phyloP scores from a whole-genome alignment of 64 coral and sea anemone species.

The Hydrozoanthus tunicans region DNA sequence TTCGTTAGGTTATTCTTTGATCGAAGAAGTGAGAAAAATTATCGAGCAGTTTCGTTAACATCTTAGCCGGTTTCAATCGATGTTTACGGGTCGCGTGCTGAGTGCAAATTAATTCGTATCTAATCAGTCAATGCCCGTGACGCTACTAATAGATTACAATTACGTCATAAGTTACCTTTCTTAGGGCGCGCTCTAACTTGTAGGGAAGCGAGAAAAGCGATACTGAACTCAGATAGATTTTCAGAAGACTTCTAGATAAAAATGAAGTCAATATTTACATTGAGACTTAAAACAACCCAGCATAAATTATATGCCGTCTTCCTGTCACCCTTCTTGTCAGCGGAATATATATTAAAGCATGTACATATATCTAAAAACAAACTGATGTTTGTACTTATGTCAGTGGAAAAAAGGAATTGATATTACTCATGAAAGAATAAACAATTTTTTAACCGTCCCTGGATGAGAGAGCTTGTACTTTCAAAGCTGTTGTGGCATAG shows the following conservation, averaged over 20 bases:
- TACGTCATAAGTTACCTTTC: background rate
- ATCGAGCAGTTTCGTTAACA: slow-evolving; percentile 20
- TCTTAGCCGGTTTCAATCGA: slow-evolving; percentile 27
- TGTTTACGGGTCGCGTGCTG: slow-evolving; percentile 61
- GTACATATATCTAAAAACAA: no score
- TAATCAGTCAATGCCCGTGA: slow-evolving; percentile 41
- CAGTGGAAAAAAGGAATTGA: no score
- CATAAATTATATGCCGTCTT: background rate
- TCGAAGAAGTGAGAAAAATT: slow-evolving; percentile 7
- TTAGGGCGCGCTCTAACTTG: slow-evolving; percentile 16
- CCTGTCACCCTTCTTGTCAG: background rate
- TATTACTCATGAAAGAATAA: no score
- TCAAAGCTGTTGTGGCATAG: background rate
- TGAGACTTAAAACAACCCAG: background rate
- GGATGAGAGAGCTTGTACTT: no score
- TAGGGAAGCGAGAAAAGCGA: background rate
- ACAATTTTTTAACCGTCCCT: no score
- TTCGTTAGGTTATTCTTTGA: background rate
- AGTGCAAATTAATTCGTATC: slow-evolving; percentile 42
- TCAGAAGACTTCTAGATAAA: no score
- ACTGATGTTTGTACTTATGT: no score
- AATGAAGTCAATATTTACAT: background rate
- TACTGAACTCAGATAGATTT: no score
- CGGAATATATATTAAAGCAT: background rate
- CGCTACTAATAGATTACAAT: slow-evolving; percentile 41